Conservation (phyloP, 2,113 vertebrate genomes). For the Actinemys pallida region DNA sequence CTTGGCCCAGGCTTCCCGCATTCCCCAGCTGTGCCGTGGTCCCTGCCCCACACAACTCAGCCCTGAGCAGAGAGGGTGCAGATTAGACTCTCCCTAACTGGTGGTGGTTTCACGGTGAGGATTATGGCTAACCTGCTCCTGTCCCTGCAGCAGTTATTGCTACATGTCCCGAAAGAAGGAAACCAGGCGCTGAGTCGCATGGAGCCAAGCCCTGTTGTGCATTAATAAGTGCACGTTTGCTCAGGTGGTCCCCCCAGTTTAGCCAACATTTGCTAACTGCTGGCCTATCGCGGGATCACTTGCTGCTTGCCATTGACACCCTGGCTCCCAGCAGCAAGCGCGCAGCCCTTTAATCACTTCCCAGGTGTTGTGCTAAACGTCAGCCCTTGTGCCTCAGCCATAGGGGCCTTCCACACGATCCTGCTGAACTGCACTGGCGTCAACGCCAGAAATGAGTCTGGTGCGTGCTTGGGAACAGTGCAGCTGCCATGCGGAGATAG, state of each 20-base stretch:
- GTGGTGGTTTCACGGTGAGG: background rate
- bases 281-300: background rate
- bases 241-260: background rate
- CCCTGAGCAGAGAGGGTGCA: background rate
- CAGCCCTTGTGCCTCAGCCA: background rate
- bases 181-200: background rate
- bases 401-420: background rate
- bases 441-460: background rate
- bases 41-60: background rate
- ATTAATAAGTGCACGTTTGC: background rate
- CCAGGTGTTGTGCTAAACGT: background rate
- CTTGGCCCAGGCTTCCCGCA: background rate
- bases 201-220: too few species aligned
- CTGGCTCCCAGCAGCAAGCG: background rate
- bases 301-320: background rate
- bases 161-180: background rate
- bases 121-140: background rate
- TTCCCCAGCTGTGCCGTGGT: background rate
- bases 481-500: background rate
- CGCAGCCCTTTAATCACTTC: background rate
- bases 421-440: background rate
- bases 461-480: background rate
- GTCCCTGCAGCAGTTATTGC: background rate
- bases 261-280: background rate
- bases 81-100: too few species aligned